Evolutionary conservation across 2,113 vertebrate species (phyloP).

Genomic region (Sminthopsis crassicaudata): DNA sequence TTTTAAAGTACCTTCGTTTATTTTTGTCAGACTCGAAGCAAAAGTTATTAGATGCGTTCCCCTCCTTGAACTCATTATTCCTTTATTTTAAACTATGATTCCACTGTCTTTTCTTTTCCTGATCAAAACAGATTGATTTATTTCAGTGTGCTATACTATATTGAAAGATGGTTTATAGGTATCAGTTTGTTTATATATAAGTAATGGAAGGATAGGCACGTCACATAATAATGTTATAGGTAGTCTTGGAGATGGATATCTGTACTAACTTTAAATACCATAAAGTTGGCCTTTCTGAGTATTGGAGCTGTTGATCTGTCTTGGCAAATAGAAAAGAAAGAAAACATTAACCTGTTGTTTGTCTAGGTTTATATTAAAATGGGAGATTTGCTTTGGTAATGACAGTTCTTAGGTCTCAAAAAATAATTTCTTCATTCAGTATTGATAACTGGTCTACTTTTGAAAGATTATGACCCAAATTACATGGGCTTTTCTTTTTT

Average conservation of each 20-base stretch:
- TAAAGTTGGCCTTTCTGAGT: neutral
- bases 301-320: neutral
- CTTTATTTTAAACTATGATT: neutral
- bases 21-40: no score
- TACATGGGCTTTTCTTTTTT: conserved; percentile 38
- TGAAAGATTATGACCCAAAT: conserved; percentile 21
- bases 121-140: neutral
- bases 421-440: neutral
- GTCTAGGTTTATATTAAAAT: neutral
- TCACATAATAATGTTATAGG: neutral
- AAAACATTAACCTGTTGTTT: neutral
- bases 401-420: neutral
- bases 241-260: neutral
- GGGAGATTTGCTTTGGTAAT: neutral
- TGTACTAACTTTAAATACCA: neutral
- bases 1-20: no score
- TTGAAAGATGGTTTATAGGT: neutral
- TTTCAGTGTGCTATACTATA: neutral
- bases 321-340: neutral
- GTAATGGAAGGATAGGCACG: neutral
- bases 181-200: neutral
- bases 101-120: neutral
- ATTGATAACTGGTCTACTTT: neutral
- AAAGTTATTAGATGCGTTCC: no score
- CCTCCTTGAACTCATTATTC: no score